phyloP scores from a whole-genome alignment of 2,888 invertebrate genomes.

The Aphelenchoides bicaudatus region DNA sequence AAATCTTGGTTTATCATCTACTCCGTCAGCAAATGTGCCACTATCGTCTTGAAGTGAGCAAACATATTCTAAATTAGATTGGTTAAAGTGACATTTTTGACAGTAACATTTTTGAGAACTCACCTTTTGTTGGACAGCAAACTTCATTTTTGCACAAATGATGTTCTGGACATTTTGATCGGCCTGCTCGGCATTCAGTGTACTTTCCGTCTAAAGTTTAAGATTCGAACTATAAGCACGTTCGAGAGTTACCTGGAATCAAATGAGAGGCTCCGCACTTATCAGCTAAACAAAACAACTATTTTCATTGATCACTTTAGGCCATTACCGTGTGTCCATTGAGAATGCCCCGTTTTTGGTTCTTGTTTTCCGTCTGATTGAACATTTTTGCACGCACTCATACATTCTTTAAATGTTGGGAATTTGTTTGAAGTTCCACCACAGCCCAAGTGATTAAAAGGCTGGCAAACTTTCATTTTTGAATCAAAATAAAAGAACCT shows the following conservation, averaged over 20 bases:
- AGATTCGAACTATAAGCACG: too few relatives aligned
- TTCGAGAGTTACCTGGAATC: too few relatives aligned
- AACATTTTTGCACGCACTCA: too few relatives aligned
- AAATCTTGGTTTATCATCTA: conserved; percentile 56
- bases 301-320: conserved; percentile 15
- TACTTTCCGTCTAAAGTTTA: conserved; percentile 57
- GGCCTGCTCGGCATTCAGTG: conserved; percentile 32
- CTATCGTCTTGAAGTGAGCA: conserved; percentile 54
- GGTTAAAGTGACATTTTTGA: neutral
- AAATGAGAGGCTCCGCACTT: conserved; percentile 50
- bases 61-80: conserved; percentile 45
- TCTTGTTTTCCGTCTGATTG: too few relatives aligned
- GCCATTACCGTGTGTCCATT: conserved; percentile 43
- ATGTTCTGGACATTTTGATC: conserved; percentile 44
- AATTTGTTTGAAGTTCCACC: too few relatives aligned
- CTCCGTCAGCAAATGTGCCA: conserved; percentile 52
- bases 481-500: conserved; percentile 46
- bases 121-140: conserved; percentile 54
- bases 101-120: neutral
- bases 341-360: conserved; percentile 39
- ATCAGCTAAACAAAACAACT: conserved; percentile 41
- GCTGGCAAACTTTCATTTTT: conserved; percentile 49
- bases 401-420: too few relatives aligned
- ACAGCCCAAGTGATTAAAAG: conserved; percentile 53
- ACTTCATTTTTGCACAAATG: conserved; percentile 48